These are phyloP conservation scores for Taenaris catops DNA, from an alignment of 2,888 invertebrate genomes.

Conservation along the genomic window DNA sequence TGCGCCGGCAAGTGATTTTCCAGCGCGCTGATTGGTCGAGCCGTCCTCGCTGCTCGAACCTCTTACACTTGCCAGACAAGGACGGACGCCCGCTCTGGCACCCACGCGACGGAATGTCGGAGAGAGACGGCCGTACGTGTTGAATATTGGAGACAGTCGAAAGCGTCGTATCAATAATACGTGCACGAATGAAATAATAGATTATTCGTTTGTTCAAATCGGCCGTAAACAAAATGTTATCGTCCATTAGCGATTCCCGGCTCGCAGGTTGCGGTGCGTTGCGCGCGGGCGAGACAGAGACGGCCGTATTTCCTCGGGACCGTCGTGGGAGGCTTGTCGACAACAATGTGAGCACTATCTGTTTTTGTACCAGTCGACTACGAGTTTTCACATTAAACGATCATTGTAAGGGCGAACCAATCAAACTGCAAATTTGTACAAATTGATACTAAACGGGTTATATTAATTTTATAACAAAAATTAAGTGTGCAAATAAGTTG, in stretches of 20 bases:
- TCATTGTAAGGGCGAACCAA: conserved; percentile 77
- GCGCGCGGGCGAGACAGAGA: conserved; percentile 39
- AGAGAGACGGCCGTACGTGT: conserved; percentile 42
- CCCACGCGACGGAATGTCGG: conserved; percentile 11
- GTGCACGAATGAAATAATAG: conserved; percentile 80
- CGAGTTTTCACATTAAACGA: conserved; percentile 75
- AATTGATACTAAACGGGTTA: conserved; percentile 79
- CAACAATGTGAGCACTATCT: conserved; percentile 52
- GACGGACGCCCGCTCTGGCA: conserved; percentile 27
- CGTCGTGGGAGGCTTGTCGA: conserved; percentile 23
- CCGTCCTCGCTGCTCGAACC: conserved; percentile 44
- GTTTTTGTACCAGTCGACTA: conserved; percentile 73
- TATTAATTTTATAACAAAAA: conserved; percentile 80
- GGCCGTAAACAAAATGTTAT: conserved; percentile 77
- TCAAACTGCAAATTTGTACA: conserved; percentile 78
- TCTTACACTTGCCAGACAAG: conserved; percentile 38
- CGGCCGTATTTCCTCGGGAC: conserved; percentile 33
- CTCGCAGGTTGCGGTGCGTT: too few species aligned
- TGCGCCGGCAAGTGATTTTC: conserved; percentile 61
- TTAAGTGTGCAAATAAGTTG: conserved; percentile 80
- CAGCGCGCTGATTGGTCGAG: conserved; percentile 51
- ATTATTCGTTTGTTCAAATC: conserved; percentile 79
- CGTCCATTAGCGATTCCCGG: conserved; percentile 67
- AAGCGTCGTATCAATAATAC: conserved; percentile 75
- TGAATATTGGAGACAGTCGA: conserved; percentile 71